Evolutionary conservation across 2,113 vertebrate genomes (phyloP).

Genomic region (Anolis sagrei): DNA sequence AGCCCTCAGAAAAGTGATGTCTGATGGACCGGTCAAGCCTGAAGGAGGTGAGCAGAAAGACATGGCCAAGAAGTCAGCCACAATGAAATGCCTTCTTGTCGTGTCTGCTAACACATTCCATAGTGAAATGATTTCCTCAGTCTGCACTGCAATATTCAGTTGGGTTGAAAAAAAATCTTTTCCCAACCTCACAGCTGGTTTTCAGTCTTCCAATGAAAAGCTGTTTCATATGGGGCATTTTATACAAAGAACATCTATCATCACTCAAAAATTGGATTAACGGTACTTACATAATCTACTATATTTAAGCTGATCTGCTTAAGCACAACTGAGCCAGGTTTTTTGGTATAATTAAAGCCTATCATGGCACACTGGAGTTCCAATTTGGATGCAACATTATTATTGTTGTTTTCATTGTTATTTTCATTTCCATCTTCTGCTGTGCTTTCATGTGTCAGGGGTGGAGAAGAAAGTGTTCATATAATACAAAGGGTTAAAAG

Average conservation of each 20-base stretch:
- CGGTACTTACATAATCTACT: slow-evolving; percentile 70
- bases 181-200: slow-evolving; percentile 33
- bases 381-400: slow-evolving; percentile 53
- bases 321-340: slow-evolving; percentile 70
- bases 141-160: slow-evolving; percentile 67
- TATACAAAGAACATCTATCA: slow-evolving; percentile 65
- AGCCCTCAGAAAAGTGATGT: slow-evolving; percentile 96
- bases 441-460: slow-evolving; percentile 61
- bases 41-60: slow-evolving; percentile 88
- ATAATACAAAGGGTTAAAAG: background rate
- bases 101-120: slow-evolving; percentile 53
- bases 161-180: slow-evolving; percentile 59
- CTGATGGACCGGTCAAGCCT: slow-evolving; percentile 90
- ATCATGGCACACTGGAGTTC: slow-evolving; percentile 49
- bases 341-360: slow-evolving; percentile 68
- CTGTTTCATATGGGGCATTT: slow-evolving; percentile 61
- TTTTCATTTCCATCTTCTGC: slow-evolving; percentile 3
- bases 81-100: slow-evolving; percentile 66
- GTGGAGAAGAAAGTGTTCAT: background rate
- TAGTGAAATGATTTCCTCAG: slow-evolving; percentile 53
- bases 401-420: slow-evolving; percentile 16
- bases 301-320: slow-evolving; percentile 68
- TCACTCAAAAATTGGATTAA: slow-evolving; percentile 70
- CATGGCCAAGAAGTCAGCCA: slow-evolving; percentile 69
- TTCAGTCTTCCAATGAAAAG: slow-evolving; percentile 51